A percentile compares a stretch with the other conserved stretches of the same genome.
These are phyloP conservation scores for Nilaparvata lugens DNA, from an alignment of 1,140 invertebrate species.

Conservation along the genomic window DNA sequence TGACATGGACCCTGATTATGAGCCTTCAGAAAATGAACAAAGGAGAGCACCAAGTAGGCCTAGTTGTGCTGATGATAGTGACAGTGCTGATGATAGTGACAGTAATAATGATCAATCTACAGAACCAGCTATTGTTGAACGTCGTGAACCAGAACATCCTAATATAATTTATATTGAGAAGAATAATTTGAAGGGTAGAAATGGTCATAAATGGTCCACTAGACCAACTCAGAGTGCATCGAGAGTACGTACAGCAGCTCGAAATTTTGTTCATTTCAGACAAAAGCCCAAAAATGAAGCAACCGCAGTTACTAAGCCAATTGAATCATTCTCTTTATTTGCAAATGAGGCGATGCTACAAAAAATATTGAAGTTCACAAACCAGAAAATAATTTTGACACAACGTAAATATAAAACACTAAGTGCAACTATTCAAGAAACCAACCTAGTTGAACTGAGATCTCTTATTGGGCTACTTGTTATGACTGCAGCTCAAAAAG, in stretches of 20 bases:
- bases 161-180: not conserved
- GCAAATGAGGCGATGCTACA: not conserved
- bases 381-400: not conserved
- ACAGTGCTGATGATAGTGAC: not conserved
- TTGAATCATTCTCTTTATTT: not conserved
- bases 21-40: not conserved
- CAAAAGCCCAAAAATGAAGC: not conserved
- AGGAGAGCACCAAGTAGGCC: not conserved
- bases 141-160: not conserved
- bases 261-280: not conserved
- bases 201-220: not conserved
- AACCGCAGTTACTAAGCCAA: not conserved
- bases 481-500: slow-evolving; percentile 20
- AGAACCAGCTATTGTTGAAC: not conserved
- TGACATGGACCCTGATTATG: not conserved
- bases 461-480: slow-evolving; percentile 22
- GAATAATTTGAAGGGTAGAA: not conserved
- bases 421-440: not conserved
- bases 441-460: not conserved
- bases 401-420: not conserved
- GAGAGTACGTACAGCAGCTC: not conserved
- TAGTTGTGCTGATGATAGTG: not conserved
- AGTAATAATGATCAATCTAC: not conserved
- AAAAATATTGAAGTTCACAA: not conserved
- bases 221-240: not conserved